Base-by-base conservation (phyloP, 2,888 invertebrate genomes). In the Cremastobaeus sp. region DNA sequence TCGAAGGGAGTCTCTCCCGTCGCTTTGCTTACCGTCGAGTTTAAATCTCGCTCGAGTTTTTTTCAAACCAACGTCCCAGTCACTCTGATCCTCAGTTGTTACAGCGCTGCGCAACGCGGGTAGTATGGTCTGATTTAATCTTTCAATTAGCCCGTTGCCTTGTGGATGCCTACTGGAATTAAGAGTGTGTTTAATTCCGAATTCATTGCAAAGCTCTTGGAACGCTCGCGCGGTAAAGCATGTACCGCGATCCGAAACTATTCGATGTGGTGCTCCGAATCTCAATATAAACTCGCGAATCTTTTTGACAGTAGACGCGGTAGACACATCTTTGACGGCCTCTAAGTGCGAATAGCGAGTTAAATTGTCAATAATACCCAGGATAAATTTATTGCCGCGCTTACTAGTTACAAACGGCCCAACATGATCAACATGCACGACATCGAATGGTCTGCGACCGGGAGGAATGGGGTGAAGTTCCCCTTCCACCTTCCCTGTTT, bases 211-310 rank as follows among this genome's bases (percentile, higher is more conserved):
- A 47, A 74, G 77, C 6, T 66, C 37, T 5, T 50, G 20, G 21
- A 76, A 77, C 8, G 6, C 18, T 11, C 55, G 12, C 4, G 72
- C 39, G 0, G 76, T 77, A 47, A 77, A 77, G 12, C 43, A 8
- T 6, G 72, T 71, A 8, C 74, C 76, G 5, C 77, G 15, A 34
- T 74, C 74, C 3, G 50, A 60, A 14, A 77, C 69, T 0, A 77
- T 25, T 47, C 64, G 14, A 5, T 11, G 5, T 0, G 75, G 73
- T 1, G 71, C 73, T 8, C 77, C 76, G 18, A 62, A 70, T 25
- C 37, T 3, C 6, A 57, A 6, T 2, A 73, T 60, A 18, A 78
- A 37, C 3, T 37, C 17, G 6, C 17, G 6, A 9, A 37, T 17
- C 9, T 12, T 15, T 3, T 1, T n/a, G 72, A 37, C 17, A 15